Percentiles rank a stretch among this genome's conserved stretches.
phyloP scores from a whole-genome alignment of 35 echinoderm and acorn worm genomes.

The Heliocidaris tuberculata region DNA sequence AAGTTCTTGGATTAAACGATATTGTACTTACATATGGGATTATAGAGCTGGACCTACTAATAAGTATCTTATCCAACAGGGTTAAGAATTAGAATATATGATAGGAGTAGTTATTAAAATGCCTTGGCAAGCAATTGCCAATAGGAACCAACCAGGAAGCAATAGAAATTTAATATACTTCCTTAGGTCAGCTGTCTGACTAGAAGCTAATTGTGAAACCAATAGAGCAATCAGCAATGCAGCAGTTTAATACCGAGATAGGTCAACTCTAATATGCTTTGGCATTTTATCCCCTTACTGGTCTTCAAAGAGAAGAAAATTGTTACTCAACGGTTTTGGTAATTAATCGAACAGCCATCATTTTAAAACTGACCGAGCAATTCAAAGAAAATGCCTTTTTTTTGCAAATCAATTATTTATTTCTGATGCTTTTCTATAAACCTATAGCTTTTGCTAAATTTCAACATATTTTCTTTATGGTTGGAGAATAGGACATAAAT shows the following conservation, averaged over 20 bases:
- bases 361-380: neutral
- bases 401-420: neutral
- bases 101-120: neutral
- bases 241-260: neutral
- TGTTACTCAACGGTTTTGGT: neutral
- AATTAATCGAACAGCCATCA: neutral
- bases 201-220: neutral
- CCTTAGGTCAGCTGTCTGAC: neutral
- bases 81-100: neutral
- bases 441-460: neutral
- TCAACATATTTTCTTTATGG: too few relatives aligned
- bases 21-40: too few relatives aligned
- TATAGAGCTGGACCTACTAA: too few relatives aligned
- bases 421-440: neutral
- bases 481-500: neutral
- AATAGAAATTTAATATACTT: slow-evolving; percentile 20
- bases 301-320: neutral
- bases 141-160: neutral
- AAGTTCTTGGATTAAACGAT: too few relatives aligned
- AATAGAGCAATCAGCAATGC: neutral
- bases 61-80: too few relatives aligned
- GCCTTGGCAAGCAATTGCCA: neutral
- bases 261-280: neutral
- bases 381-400: neutral
- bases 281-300: neutral